Percentiles rank a stretch among this genome's conserved stretches.
Evolutionary conservation across 2,888 invertebrate genomes (phyloP).

Genomic region (Fragum fragum): DNA sequence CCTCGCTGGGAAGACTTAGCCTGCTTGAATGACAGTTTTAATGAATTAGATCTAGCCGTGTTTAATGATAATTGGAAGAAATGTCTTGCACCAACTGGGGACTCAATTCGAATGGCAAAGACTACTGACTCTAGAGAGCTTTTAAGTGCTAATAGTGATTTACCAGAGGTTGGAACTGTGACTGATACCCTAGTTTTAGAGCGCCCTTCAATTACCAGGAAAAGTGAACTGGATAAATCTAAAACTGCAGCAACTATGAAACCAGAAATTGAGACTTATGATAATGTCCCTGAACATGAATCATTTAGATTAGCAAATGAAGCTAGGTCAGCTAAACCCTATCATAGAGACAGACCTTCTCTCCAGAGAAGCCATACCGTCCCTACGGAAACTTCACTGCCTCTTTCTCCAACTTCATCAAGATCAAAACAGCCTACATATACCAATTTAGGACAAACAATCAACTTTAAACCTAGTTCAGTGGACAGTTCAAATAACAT

Average conservation of each 20-base stretch:
- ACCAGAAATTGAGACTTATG: conserved; percentile 58
- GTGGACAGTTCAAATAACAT: conserved; percentile 29
- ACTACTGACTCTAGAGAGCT: conserved; percentile 51
- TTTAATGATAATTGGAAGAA: conserved; percentile 74
- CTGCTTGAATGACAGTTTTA: conserved; percentile 74
- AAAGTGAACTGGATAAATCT: conserved; percentile 29
- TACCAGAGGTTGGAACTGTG: conserved; percentile 63
- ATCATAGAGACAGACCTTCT: conserved; percentile 48
- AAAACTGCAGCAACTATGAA: conserved; percentile 4
- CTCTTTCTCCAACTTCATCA: conserved; percentile 52
- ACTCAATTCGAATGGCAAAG: conserved; percentile 64
- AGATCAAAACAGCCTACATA: conserved; percentile 35
- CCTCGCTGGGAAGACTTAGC: conserved; percentile 76
- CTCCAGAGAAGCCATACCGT: conserved; percentile 48
- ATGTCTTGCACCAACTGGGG: conserved; percentile 74
- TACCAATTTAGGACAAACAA: conserved; percentile 45
- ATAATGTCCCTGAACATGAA: conserved; percentile 63
- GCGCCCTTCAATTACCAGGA: conserved; percentile 62
- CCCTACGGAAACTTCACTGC: conserved; percentile 49
- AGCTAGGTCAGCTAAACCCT: conserved; percentile 49
- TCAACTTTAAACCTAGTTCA: conserved; percentile 56
- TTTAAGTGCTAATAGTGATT: conserved; percentile 52
- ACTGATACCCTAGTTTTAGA: conserved; percentile 65
- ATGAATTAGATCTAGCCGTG: conserved; percentile 70
- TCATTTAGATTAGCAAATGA: conserved; percentile 41